Evolutionary conservation across 2,888 invertebrate genomes (phyloP).

Genomic region (Lithophane leautieri): DNA sequence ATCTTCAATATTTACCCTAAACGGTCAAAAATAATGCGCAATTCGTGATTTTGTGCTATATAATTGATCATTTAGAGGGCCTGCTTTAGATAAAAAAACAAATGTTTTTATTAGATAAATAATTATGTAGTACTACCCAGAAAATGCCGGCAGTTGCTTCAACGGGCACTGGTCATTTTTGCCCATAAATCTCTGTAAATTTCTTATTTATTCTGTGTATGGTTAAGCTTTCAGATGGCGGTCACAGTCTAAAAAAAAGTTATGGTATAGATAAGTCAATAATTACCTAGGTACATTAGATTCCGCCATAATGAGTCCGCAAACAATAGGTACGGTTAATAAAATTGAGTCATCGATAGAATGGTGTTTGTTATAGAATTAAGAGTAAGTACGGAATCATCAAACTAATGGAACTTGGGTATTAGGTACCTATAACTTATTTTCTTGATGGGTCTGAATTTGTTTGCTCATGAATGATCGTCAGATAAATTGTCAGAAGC

Average conservation of each 20-base stretch:
- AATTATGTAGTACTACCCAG: no score
- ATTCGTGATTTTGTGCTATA: no score
- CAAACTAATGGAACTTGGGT: neutral
- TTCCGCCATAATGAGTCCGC: neutral
- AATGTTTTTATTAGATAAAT: no score
- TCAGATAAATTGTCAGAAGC: neutral
- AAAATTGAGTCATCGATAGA: neutral
- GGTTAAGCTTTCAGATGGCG: neutral
- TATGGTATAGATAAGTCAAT: neutral
- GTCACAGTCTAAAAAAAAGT: neutral
- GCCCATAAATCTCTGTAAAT: neutral
- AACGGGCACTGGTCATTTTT: no score
- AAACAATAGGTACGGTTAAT: no score
- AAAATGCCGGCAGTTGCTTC: no score
- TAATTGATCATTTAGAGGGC: no score
- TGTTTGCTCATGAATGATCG: neutral
- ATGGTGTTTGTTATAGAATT: neutral
- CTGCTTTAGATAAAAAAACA: no score
- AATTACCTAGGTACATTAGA: neutral
- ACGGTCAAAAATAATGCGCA: no score
- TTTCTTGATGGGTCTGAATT: neutral
- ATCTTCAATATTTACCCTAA: no score
- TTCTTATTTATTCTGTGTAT: neutral
- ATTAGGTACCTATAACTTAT: neutral
- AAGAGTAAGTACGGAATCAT: neutral